Conservation (phyloP, 2,888 invertebrate genomes). For the Pachydiplax longipennis region DNA sequence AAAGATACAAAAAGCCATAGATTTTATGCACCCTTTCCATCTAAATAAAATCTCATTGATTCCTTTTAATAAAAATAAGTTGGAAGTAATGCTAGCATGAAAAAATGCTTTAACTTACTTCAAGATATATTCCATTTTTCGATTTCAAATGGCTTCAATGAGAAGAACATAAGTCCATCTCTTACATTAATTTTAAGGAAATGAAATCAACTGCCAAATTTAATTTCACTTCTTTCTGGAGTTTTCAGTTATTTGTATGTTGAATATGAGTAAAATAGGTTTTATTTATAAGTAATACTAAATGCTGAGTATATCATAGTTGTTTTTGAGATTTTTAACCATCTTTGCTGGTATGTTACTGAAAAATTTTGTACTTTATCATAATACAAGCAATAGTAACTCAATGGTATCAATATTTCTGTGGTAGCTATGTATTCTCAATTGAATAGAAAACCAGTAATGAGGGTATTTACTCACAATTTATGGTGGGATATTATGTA, state of each 20-base stretch:
- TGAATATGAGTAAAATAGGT: background rate
- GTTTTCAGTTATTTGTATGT: background rate
- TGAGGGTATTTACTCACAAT: background rate
- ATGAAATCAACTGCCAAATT: conserved; percentile 20
- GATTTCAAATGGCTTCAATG: background rate
- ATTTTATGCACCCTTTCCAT: conserved; percentile 71
- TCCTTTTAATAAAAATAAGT: background rate
- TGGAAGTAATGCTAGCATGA: background rate
- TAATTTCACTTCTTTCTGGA: background rate
- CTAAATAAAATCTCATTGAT: background rate
- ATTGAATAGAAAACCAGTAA: background rate
- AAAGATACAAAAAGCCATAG: conserved; percentile 85
- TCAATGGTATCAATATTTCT: background rate
- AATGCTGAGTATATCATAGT: background rate
- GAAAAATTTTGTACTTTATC: background rate
- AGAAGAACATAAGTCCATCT: background rate
- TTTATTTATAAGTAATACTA: background rate
- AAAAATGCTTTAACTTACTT: conserved; percentile 4
- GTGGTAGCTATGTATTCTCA: background rate
- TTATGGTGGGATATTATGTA: background rate
- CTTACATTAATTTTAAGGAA: conserved; percentile 5
- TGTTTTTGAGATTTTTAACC: background rate
- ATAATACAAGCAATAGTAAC: background rate
- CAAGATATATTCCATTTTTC: background rate
- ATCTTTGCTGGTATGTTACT: background rate